Evolutionary conservation across 1,140 invertebrate genomes (phyloP).

Genomic region (Planococcus citri): DNA sequence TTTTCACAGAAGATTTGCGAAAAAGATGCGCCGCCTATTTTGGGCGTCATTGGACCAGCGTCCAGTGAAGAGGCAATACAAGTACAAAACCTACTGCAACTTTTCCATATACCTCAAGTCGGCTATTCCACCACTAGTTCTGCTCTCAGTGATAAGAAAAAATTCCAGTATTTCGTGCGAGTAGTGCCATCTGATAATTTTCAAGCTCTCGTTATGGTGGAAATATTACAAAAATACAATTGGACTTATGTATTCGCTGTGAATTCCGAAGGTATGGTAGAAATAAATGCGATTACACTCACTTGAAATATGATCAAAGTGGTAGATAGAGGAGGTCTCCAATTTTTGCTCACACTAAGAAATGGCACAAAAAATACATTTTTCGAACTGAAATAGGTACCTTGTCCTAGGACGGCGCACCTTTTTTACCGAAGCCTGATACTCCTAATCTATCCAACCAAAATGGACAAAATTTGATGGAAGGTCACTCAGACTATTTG

Average conservation of each 20-base stretch:
- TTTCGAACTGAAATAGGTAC: no score
- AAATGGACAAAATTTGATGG: no score
- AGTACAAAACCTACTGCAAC: conserved; percentile 67
- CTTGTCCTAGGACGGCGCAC: no score
- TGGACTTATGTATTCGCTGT: conserved; percentile 78
- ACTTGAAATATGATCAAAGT: not conserved
- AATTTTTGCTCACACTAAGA: no score
- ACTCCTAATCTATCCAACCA: no score
- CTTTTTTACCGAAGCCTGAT: no score
- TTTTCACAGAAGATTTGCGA: conserved; percentile 21
- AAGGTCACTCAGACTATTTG: no score
- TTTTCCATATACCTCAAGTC: conserved; percentile 37
- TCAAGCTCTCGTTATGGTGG: conserved; percentile 63
- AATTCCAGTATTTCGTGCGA: conserved; percentile 65
- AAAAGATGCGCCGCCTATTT: conserved; percentile 37
- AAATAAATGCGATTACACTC: conserved; percentile 29
- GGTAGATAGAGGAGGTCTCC: no score
- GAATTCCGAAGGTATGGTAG: conserved; percentile 62
- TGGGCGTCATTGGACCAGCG: conserved; percentile 57
- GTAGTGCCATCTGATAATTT: conserved; percentile 71
- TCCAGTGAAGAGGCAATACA: conserved; percentile 53
- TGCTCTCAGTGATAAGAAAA: conserved; percentile 62
- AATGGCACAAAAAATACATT: no score
- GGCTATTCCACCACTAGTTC: conserved; percentile 68
- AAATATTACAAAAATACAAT: conserved; percentile 56